These are phyloP conservation scores for Aleiodes testaceus DNA, from an alignment of 2,888 invertebrate species.

Conservation along the genomic window DNA sequence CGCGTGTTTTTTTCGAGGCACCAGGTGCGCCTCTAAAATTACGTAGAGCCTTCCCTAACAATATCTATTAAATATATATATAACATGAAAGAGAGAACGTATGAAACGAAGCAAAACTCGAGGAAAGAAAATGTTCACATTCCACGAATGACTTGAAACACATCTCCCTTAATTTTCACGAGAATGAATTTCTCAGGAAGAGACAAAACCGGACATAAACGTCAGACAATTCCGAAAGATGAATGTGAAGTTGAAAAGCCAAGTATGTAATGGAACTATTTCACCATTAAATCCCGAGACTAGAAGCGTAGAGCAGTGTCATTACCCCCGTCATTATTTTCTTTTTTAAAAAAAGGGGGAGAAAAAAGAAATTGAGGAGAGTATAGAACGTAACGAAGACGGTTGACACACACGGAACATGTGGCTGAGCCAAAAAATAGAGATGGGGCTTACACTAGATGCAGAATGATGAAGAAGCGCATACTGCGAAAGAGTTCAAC, in stretches of 20 bases:
- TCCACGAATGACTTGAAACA: not conserved
- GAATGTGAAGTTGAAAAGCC: constrained; percentile 4
- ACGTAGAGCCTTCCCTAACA: constrained; percentile 51
- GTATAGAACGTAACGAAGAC: constrained; percentile 15
- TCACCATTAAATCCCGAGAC: constrained; percentile 38
- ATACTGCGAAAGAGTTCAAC: constrained; percentile 46
- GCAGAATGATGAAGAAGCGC: constrained; percentile 36
- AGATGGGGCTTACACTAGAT: not conserved
- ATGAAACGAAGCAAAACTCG: not conserved
- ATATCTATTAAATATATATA: not conserved
- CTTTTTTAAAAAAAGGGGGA: not conserved
- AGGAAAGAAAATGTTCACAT: not conserved
- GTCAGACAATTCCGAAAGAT: constrained; percentile 19
- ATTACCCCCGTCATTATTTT: constrained; percentile 1
- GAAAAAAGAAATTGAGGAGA: not conserved
- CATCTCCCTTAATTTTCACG: not conserved
- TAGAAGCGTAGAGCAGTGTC: constrained; percentile 7
- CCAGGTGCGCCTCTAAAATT: constrained; percentile 54
- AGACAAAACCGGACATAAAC: constrained; percentile 19
- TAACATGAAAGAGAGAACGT: not conserved
- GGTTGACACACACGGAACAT: constrained; percentile 28
- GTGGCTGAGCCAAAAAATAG: not conserved
- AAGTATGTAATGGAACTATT: constrained; percentile 28
- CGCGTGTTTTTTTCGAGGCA: constrained; percentile 48
- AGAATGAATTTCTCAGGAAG: constrained; percentile 18